Conservation (phyloP, 1,140 invertebrate genomes). For the Saccostrea echinata region DNA sequence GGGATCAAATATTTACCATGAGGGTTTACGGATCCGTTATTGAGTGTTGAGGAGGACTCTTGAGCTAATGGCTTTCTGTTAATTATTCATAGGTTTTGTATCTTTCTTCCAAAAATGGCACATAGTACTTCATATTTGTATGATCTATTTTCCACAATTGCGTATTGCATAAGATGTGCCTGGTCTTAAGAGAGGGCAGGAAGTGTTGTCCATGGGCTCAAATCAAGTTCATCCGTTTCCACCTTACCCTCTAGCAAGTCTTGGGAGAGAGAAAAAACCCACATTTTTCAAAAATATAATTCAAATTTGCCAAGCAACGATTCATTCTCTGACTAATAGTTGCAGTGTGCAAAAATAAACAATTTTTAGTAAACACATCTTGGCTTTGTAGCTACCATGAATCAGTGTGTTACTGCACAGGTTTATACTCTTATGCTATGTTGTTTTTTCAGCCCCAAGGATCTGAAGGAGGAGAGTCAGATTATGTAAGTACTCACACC, state of each 20-base stretch:
- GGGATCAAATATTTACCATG: background rate
- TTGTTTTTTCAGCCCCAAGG: slow-evolving; percentile 65
- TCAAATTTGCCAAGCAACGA: background rate
- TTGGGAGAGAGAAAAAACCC: background rate
- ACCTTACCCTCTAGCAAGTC: background rate
- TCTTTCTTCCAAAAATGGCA: slow-evolving; percentile 14
- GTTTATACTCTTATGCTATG: slow-evolving; percentile 23
- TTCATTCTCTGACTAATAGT: background rate
- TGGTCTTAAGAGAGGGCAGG: background rate
- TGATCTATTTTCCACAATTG: background rate
- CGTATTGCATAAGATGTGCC: background rate
- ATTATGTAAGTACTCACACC: slow-evolving; percentile 63
- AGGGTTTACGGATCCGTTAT: background rate
- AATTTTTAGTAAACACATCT: background rate
- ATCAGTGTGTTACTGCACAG: background rate
- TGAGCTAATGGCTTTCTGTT: slow-evolving; percentile 27
- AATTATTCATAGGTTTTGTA: slow-evolving; percentile 37
- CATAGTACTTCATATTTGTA: slow-evolving; percentile 25
- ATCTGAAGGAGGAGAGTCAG: slow-evolving; percentile 63
- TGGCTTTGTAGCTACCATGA: background rate
- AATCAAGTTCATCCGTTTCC: slow-evolving; percentile 50
- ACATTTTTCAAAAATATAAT: background rate
- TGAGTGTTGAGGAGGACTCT: slow-evolving; percentile 11
- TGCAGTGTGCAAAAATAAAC: slow-evolving; percentile 1
- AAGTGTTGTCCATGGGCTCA: slow-evolving; percentile 17